These are phyloP conservation scores for Hassar affinis DNA, from an alignment of 2,113 vertebrate genomes.

Conservation along the genomic window DNA sequence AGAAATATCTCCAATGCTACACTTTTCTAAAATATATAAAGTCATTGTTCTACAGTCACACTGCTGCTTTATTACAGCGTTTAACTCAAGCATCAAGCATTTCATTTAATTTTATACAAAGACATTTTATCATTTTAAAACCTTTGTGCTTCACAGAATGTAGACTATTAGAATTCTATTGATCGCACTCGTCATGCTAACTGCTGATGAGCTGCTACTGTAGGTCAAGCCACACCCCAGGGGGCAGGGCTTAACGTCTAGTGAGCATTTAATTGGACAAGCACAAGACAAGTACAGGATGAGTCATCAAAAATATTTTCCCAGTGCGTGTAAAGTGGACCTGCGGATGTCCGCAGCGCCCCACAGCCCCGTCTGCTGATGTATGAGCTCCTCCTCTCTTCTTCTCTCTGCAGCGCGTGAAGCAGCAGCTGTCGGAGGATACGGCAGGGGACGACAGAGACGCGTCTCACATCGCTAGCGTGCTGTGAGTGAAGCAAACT, in stretches of 20 bases:
- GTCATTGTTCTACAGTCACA: too few relatives aligned
- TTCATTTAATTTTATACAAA: too few relatives aligned
- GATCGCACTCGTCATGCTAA: background rate
- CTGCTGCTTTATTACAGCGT: too few relatives aligned
- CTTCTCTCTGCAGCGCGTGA: slow-evolving; percentile 61
- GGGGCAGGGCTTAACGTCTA: background rate
- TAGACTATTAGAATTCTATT: too few relatives aligned
- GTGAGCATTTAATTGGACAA: background rate
- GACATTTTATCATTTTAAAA: too few relatives aligned
- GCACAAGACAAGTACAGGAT: background rate
- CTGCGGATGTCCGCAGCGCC: background rate
- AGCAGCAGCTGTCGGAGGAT: slow-evolving; percentile 63
- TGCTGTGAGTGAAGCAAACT: slow-evolving; percentile 70
- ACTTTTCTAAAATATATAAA: too few relatives aligned
- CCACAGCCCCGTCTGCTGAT: background rate
- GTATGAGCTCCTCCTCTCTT: background rate
- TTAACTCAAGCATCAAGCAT: too few relatives aligned
- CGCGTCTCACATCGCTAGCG: slow-evolving; percentile 63
- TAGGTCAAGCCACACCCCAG: background rate
- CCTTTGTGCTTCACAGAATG: too few relatives aligned
- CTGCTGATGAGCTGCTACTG: background rate
- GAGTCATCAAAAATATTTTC: background rate
- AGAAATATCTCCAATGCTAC: too few relatives aligned
- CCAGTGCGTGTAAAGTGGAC: background rate
- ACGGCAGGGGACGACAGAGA: slow-evolving; percentile 65